Conservation (phyloP, 2,797 vertebrate genomes). For the Astyanax mexicanus region DNA sequence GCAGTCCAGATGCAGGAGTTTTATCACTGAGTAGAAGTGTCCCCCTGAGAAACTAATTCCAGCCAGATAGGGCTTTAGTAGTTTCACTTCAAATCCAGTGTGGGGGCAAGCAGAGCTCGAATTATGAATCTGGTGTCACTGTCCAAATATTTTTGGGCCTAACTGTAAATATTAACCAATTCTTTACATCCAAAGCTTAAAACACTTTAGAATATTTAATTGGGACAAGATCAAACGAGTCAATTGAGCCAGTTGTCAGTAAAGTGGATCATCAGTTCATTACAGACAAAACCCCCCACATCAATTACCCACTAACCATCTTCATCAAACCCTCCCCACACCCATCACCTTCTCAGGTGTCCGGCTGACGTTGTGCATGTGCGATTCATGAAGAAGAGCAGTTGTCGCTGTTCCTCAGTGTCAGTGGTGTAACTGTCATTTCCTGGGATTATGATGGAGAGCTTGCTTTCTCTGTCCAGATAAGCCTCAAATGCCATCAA, state of each 20-base stretch:
- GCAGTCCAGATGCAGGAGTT: no score
- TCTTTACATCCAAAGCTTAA: no score
- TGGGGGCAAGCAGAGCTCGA: no score
- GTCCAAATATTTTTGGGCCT: no score
- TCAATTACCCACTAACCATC: background rate
- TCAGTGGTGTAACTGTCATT: conserved; percentile 25
- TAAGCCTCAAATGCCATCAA: conserved; percentile 47
- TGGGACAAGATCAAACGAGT: background rate
- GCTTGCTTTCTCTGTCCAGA: conserved; percentile 38
- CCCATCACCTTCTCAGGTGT: conserved; percentile 27
- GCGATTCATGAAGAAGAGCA: conserved; percentile 18
- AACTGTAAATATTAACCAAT: no score
- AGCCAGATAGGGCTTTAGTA: no score
- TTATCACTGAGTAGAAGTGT: no score
- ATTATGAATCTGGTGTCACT: no score
- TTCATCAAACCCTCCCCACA: background rate
- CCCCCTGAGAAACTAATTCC: no score
- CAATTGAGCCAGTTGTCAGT: background rate
- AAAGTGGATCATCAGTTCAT: background rate
- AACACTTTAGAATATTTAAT: background rate
- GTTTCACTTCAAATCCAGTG: no score
- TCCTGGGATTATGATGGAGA: conserved; percentile 46
- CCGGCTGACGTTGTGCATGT: conserved; percentile 18
- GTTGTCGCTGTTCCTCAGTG: background rate
- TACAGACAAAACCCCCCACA: background rate